phyloP scores from a whole-genome alignment of 2,797 vertebrate genomes.

The Oreochromis mossambicus region DNA sequence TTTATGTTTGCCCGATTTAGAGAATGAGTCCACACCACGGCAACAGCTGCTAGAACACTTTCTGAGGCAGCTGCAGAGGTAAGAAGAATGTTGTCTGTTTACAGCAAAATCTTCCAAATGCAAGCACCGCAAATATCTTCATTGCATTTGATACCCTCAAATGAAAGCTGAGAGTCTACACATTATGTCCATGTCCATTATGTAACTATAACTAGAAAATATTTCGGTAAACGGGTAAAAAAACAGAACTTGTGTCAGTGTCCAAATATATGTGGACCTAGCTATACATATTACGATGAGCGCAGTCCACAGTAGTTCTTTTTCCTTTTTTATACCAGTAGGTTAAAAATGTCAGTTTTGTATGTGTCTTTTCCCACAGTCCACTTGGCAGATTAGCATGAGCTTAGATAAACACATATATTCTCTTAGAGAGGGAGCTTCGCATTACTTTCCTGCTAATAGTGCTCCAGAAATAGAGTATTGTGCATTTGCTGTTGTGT shows the following conservation, averaged over 20 bases:
- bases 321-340: not conserved
- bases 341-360: not conserved
- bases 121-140: not conserved
- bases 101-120: not conserved
- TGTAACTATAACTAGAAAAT: not conserved
- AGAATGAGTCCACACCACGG: constrained; percentile 91
- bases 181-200: not conserved
- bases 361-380: not conserved
- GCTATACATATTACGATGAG: not conserved
- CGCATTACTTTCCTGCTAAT: not conserved
- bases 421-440: not conserved
- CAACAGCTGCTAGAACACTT: constrained; percentile 96
- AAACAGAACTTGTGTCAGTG: not conserved
- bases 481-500: not conserved
- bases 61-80: constrained; percentile 96
- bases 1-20: constrained; percentile 63
- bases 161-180: not conserved
- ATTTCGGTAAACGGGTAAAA: not conserved
- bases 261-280: not conserved
- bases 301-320: not conserved
- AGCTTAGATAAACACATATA: not conserved
- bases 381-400: not conserved
- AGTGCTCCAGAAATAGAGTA: not conserved
- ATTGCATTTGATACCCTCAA: not conserved
- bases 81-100: not conserved